A percentile compares a stretch with the other conserved stretches of the same genome.
These are phyloP conservation scores for Hetaerina americana DNA, from an alignment of 1,140 invertebrate species.

Conservation along the genomic window DNA sequence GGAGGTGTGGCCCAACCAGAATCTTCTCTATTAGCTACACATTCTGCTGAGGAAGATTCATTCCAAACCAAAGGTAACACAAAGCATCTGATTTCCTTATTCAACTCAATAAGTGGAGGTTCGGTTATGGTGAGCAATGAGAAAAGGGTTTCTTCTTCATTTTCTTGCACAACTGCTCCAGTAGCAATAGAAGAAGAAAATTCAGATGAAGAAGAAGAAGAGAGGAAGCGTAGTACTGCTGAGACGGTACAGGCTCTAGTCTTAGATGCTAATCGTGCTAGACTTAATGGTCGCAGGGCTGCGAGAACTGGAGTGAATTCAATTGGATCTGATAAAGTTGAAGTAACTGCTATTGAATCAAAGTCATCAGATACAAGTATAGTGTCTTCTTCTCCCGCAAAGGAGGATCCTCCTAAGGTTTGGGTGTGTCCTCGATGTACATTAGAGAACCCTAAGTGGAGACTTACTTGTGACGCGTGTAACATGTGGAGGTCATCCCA, in stretches of 20 bases:
- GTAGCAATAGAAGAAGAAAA: neutral
- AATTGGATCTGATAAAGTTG: neutral
- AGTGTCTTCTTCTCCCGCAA: neutral
- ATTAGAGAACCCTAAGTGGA: constrained; percentile 38
- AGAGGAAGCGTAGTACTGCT: neutral
- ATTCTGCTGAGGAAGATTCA: neutral
- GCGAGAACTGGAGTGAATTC: neutral
- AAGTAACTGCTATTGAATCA: neutral
- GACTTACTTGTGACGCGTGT: constrained; percentile 40
- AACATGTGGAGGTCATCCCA: constrained; percentile 25
- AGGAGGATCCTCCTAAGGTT: constrained; percentile 10
- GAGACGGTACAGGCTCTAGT: neutral
- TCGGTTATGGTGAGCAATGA: neutral
- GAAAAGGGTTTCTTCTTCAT: neutral
- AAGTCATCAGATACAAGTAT: neutral
- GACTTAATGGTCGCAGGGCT: neutral
- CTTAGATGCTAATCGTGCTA: neutral
- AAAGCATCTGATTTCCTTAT: neutral
- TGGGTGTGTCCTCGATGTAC: constrained; percentile 41
- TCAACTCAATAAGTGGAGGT: neutral
- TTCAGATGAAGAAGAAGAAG: neutral
- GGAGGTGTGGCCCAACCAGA: neutral
- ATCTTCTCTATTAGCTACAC: neutral
- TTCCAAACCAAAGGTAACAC: neutral
- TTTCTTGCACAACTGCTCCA: neutral